Evolutionary conservation across 2,888 invertebrate genomes (phyloP).

Genomic region (Leptarthrus brevirostris): DNA sequence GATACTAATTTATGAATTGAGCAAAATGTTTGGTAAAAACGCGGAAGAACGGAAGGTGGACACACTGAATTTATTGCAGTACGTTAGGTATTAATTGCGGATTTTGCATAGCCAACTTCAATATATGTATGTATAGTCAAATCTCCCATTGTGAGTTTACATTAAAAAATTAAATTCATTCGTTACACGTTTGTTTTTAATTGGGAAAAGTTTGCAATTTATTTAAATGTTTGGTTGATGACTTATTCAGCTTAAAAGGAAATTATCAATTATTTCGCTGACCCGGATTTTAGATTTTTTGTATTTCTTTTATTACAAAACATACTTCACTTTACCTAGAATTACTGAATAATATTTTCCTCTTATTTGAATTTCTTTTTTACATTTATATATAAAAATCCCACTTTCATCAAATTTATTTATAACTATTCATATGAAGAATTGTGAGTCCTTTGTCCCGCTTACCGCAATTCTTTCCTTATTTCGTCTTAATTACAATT

Average conservation of each 20-base stretch:
- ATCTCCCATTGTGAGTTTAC: neutral
- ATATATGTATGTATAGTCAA: neutral
- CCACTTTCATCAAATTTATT: conserved; percentile 2
- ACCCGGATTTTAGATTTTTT: neutral
- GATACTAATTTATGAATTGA: neutral
- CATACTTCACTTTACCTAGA: conserved; percentile 33
- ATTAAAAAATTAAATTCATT: neutral
- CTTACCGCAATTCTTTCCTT: conserved; percentile 13
- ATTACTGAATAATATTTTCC: neutral
- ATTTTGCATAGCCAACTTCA: neutral
- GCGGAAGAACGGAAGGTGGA: neutral
- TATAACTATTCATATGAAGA: conserved; percentile 40
- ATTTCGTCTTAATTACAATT: conserved; percentile 37
- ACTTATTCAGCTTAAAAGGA: neutral
- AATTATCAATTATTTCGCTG: neutral
- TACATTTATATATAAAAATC: conserved; percentile 31
- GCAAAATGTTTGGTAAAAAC: neutral
- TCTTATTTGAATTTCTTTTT: conserved; percentile 29
- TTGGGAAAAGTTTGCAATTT: neutral
- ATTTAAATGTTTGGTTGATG: neutral
- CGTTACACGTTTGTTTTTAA: neutral
- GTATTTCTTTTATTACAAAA: conserved; percentile 16
- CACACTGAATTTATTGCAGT: neutral
- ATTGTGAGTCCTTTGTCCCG: conserved; percentile 31
- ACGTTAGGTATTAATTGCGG: neutral